Percentiles rank a stretch among this genome's conserved stretches.
phyloP scores from a whole-genome alignment of 2,888 invertebrate species.

The Phyllotreta cruciferae region DNA sequence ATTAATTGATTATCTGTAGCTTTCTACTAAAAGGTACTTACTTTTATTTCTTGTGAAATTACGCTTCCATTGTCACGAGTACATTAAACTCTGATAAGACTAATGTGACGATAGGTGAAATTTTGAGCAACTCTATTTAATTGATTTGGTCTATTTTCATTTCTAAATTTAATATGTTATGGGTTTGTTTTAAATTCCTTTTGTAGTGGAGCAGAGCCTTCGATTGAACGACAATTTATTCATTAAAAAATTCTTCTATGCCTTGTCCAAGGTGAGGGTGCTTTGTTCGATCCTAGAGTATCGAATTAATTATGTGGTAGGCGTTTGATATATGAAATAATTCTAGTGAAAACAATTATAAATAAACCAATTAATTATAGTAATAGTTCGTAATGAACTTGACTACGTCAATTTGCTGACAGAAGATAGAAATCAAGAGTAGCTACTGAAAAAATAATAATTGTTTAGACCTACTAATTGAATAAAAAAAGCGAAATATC shows the following conservation, averaged over 20 bases:
- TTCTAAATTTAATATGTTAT: too few species aligned
- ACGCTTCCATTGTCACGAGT: too few species aligned
- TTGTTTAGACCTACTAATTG: constrained; percentile 4
- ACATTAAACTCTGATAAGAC: too few species aligned
- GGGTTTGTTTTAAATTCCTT: too few species aligned
- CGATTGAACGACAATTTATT: background rate
- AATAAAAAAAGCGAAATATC: background rate
- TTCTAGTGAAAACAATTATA: constrained; percentile 10
- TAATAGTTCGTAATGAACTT: constrained; percentile 15
- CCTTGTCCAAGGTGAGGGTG: constrained; percentile 7
- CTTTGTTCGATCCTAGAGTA: background rate
- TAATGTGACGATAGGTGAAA: too few species aligned
- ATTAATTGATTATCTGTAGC: constrained; percentile 5
- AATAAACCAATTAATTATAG: background rate
- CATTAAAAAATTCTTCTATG: background rate
- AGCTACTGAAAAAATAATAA: constrained; percentile 8
- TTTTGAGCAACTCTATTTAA: too few species aligned
- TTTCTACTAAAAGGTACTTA: background rate
- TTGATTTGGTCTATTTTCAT: too few species aligned
- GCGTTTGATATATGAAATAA: constrained; percentile 9
- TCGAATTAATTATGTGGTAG: background rate
- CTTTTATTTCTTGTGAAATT: too few species aligned
- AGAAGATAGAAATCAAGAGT: constrained; percentile 7
- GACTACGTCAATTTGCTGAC: constrained; percentile 14
- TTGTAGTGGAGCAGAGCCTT: background rate